phyloP scores from a whole-genome alignment of 2,888 invertebrate species.

The Hypena proboscidalis region DNA sequence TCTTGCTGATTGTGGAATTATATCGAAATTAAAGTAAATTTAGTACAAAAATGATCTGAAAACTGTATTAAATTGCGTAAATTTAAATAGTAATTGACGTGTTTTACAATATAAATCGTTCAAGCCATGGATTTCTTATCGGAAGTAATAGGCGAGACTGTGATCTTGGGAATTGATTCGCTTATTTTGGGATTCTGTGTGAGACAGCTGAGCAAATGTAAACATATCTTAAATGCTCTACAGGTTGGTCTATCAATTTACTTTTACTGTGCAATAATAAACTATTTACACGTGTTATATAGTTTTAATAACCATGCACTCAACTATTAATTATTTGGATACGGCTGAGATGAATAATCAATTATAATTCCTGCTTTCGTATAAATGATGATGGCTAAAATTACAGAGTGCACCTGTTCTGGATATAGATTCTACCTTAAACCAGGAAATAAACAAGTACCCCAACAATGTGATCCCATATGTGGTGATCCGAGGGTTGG shows the following conservation, averaged over 20 bases:
- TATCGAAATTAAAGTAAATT: constrained; percentile 26
- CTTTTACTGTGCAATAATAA: too few relatives aligned
- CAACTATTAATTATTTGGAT: too few relatives aligned
- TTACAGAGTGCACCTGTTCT: constrained; percentile 89
- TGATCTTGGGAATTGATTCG: constrained; percentile 90
- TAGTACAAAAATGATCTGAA: constrained; percentile 32
- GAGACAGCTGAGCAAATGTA: constrained; percentile 90
- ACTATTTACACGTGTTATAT: too few relatives aligned
- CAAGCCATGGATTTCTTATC: constrained; percentile 89
- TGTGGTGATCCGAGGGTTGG: constrained; percentile 90
- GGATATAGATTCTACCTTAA: constrained; percentile 87
- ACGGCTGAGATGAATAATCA: too few relatives aligned
- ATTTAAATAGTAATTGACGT: constrained; percentile 9
- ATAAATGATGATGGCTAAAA: background rate
- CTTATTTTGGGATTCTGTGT: constrained; percentile 90
- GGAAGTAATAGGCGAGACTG: constrained; percentile 87
- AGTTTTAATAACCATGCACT: too few relatives aligned
- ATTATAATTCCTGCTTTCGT: too few relatives aligned
- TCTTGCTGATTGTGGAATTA: constrained; percentile 14
- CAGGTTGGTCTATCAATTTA: too few relatives aligned
- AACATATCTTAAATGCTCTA: constrained; percentile 88
- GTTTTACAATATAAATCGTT: constrained; percentile 6
- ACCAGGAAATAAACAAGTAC: constrained; percentile 86
- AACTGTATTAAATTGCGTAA: constrained; percentile 15
- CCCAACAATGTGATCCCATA: constrained; percentile 89